Evolutionary conservation across 2,797 vertebrate species (phyloP), one percentile per base, ranked within the genome.

Genomic region (Pangasius larnaudii): DNA sequence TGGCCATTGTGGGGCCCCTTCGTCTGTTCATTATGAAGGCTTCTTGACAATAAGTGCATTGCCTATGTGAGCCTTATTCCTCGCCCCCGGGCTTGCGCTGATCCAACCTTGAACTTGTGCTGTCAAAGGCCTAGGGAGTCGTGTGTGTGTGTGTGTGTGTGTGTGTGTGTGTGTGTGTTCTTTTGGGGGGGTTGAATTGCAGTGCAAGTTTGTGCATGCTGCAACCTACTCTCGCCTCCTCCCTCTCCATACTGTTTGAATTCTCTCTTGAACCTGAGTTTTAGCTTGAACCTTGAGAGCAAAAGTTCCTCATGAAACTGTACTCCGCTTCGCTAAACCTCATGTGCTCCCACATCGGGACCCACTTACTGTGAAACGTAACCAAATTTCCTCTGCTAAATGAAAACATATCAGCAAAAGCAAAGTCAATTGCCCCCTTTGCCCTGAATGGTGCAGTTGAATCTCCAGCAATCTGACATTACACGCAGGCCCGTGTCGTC

Each of bases 321-420:
- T 96, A 94, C 84, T 91, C 95, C 87, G 27, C 90, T 90, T 93
- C 89, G 88, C 69, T 94, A 96, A 96, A 95, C 94, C 94, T 93
- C 91, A 93, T 91, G 90, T 51, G 78, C 83, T 87, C 85, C 92
- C 93, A 95, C 96, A 95, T 95, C 93, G 91, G 95, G 95, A 93
- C 92, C 87, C 91, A 94, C 93, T 96, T 95, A 96, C 94, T 96
- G 93, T 94, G 94, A 95, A 95, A 92, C 95, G 93, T 95, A 95
- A 96, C 93, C 92, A 94, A 96, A 96, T 96, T 96, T 96, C 95
- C 95, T 94, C 88, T 86, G 93, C 94, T 95, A 95, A 96, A 95
- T 94, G 94, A 94, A 96, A 96, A 95, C 95, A 95, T 94, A 92
- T 93, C 92, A 92, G 92, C 94, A 90, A 94, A 94, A 94, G 92